Percentiles rank a stretch among this genome's conserved stretches.
Evolutionary conservation across 2,888 invertebrate genomes (phyloP).

Genomic region (Noctua comes): DNA sequence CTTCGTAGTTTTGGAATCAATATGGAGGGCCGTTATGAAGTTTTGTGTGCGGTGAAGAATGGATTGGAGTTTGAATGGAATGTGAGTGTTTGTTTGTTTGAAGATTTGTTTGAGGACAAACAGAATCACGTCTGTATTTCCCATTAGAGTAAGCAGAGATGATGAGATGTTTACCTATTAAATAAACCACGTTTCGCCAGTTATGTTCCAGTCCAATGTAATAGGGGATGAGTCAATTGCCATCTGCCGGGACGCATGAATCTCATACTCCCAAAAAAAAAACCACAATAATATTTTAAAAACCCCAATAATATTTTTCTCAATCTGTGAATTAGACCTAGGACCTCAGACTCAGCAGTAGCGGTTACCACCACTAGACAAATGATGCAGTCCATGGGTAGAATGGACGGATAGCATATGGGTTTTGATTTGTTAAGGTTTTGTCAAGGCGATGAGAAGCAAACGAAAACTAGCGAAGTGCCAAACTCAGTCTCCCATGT

Average conservation of each 20-base stretch:
- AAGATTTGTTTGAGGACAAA: not conserved
- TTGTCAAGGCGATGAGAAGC: not conserved
- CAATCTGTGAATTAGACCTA: not conserved
- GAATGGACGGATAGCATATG: not conserved
- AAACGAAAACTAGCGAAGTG: not conserved
- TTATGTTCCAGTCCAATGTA: not conserved
- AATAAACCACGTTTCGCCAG: not conserved
- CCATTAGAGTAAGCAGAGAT: not conserved
- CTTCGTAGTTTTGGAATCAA: constrained; percentile 55
- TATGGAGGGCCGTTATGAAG: constrained; percentile 46
- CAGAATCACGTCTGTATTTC: not conserved
- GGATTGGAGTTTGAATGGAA: not conserved
- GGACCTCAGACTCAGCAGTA: not conserved
- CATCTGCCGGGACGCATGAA: not conserved
- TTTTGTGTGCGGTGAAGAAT: constrained; percentile 25
- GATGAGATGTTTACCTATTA: not conserved
- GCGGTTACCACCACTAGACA: not conserved
- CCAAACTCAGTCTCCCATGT: not conserved
- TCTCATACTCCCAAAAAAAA: not conserved
- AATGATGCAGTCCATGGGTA: not conserved
- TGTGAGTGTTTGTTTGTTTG: not conserved
- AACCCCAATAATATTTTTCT: not conserved
- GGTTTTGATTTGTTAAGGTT: too few relatives aligned
- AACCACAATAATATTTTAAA: too few relatives aligned
- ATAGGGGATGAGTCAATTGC: not conserved